Conservation (phyloP, 1,140 invertebrate genomes). For the Penaeus indicus region DNA sequence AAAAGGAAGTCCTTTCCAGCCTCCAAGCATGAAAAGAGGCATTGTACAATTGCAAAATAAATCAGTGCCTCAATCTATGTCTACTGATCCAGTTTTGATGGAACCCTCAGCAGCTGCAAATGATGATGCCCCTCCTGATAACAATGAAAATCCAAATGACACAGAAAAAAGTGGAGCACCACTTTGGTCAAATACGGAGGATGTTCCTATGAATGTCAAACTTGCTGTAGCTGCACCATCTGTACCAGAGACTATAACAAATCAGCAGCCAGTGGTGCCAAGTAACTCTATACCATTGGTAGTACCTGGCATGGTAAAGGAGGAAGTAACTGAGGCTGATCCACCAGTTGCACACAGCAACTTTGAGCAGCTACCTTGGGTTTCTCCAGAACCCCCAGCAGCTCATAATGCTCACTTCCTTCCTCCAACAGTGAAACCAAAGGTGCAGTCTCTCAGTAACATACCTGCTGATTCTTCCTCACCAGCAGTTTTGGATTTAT, state of each 20-base stretch:
- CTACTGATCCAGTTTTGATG: conserved; percentile 3
- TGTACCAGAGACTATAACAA: background rate
- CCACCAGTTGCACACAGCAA: background rate
- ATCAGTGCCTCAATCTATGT: background rate
- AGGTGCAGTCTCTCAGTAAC: conserved; percentile 34
- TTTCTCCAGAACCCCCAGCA: conserved; percentile 37
- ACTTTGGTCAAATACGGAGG: conserved; percentile 35
- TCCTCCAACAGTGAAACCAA: conserved; percentile 32
- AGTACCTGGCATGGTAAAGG: conserved; percentile 44
- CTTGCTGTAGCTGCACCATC: conserved; percentile 51
- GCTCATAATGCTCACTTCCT: conserved; percentile 52
- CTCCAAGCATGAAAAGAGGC: conserved; percentile 20
- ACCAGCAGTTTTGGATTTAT: conserved; percentile 54
- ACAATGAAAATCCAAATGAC: conserved; percentile 38
- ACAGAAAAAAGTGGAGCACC: conserved; percentile 3
- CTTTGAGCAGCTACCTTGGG: background rate
- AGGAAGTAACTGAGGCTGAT: conserved; percentile 12
- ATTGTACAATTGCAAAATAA: background rate
- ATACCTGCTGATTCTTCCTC: conserved; percentile 33
- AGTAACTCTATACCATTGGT: conserved; percentile 48
- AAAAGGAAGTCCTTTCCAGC: conserved; percentile 63
- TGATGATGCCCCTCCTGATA: conserved; percentile 42
- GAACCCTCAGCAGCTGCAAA: conserved; percentile 40
- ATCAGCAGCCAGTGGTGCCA: background rate
- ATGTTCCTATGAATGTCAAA: conserved; percentile 27